Percentiles rank a stretch among this genome's conserved stretches.
These are phyloP conservation scores for Rousettus leschenaultii DNA, from an alignment of 2,113 vertebrate genomes.

Conservation along the genomic window DNA sequence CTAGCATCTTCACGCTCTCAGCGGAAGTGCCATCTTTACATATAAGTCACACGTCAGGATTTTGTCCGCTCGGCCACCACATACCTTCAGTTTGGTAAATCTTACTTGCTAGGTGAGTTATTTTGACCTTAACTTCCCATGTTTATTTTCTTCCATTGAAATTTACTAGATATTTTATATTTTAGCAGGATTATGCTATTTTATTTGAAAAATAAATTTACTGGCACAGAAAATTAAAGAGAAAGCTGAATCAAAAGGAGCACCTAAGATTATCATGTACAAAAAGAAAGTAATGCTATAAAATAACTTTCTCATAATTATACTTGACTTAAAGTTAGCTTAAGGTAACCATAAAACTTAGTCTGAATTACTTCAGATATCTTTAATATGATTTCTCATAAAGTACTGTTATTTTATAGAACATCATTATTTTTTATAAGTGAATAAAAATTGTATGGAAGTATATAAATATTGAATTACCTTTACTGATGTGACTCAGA, in stretches of 20 bases:
- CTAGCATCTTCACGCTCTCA: not conserved
- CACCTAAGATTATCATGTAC: not conserved
- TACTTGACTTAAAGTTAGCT: not conserved
- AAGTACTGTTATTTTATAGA: not conserved
- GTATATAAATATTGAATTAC: not conserved
- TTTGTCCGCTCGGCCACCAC: not conserved
- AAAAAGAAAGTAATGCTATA: not conserved
- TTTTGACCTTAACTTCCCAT: not conserved
- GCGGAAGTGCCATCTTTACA: not conserved
- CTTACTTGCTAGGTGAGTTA: not conserved
- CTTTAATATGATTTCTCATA: not conserved
- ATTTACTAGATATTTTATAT: not conserved
- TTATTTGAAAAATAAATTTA: not conserved
- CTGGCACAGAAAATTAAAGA: not conserved
- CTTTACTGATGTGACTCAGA: not conserved
- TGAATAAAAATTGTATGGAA: not conserved
- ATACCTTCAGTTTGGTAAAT: not conserved
- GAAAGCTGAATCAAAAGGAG: not conserved
- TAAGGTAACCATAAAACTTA: not conserved
- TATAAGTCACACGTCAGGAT: not conserved
- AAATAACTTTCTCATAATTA: not conserved
- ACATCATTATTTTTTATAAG: not conserved
- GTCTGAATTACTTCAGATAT: not conserved
- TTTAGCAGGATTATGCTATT: not conserved
- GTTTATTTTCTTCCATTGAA: not conserved